Conservation (phyloP, 2,113 vertebrate species). For the Cyphomyrus plagiostoma region DNA sequence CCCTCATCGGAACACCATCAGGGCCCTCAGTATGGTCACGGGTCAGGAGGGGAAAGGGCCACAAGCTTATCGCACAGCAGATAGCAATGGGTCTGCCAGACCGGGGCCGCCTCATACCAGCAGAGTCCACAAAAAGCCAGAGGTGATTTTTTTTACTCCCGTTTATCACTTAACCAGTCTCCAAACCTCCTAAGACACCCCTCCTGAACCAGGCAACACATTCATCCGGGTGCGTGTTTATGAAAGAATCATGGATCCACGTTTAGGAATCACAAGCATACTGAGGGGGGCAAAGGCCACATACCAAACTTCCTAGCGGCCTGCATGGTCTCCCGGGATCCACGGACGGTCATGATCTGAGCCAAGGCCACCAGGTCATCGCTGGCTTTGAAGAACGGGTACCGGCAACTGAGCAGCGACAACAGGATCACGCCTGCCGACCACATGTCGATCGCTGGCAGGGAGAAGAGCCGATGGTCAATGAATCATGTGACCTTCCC, state of each 20-base stretch:
- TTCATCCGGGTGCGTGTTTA: background rate
- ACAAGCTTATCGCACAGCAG: background rate
- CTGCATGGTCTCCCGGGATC: constrained; percentile 82
- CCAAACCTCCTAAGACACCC: background rate
- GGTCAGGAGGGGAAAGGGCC: background rate
- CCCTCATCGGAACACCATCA: background rate
- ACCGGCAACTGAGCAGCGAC: constrained; percentile 87
- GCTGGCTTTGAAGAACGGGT: constrained; percentile 94
- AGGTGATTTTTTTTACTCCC: background rate
- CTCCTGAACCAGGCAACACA: background rate
- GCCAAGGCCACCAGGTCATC: constrained; percentile 91
- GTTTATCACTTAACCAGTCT: background rate
- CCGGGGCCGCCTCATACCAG: background rate
- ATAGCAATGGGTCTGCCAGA: background rate
- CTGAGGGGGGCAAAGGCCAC: constrained; percentile 21
- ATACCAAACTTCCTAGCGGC: constrained; percentile 86
- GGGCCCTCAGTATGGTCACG: background rate
- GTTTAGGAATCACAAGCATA: background rate
- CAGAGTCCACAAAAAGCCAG: background rate
- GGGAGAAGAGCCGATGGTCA: constrained; percentile 1
- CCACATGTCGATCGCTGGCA: constrained; percentile 92
- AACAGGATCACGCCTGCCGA: constrained; percentile 92
- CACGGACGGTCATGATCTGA: constrained; percentile 94
- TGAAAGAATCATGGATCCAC: background rate
- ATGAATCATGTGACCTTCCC: background rate